A percentile compares a stretch with the other conserved stretches of the same genome.
Conservation (phyloP, 2,888 invertebrate species). For the Hirtodrosophila duncani region DNA sequence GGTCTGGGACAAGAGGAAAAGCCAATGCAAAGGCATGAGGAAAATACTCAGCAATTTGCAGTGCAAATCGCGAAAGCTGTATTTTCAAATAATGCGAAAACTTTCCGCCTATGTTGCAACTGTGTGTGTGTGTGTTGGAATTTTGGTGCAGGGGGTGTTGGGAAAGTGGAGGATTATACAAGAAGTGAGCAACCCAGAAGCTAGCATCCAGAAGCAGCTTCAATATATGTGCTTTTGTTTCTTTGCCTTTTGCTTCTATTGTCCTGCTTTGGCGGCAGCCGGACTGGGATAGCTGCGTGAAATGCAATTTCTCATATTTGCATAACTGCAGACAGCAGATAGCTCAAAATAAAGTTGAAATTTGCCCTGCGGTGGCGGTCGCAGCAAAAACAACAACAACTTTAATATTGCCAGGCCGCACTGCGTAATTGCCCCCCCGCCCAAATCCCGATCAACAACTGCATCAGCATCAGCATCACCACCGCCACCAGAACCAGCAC, state of each 20-base stretch:
- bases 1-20: slow-evolving; percentile 1
- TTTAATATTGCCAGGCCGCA: slow-evolving; percentile 62
- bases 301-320: slow-evolving; percentile 71
- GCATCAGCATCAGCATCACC: slow-evolving; percentile 8
- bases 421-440: slow-evolving; percentile 55
- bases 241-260: slow-evolving; percentile 40
- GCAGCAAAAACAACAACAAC: slow-evolving; percentile 46
- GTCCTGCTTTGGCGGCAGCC: no score
- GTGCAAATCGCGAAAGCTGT: slow-evolving; percentile 58
- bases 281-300: slow-evolving; percentile 62
- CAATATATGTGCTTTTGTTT: slow-evolving; percentile 68
- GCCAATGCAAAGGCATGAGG: slow-evolving; percentile 59
- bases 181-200: slow-evolving; percentile 8
- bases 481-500: slow-evolving; percentile 9
- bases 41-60: slow-evolving; percentile 66
- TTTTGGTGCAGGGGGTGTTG: not conserved
- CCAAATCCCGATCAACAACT: slow-evolving; percentile 15
- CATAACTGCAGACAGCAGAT: slow-evolving; percentile 72
- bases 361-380: slow-evolving; percentile 47
- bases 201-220: slow-evolving; percentile 19
- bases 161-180: not conserved
- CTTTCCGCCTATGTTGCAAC: slow-evolving; percentile 48
- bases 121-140: not conserved
- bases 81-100: slow-evolving; percentile 71
- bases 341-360: slow-evolving; percentile 71